Percentiles rank a stretch among this genome's conserved stretches.
Conservation (phyloP, 2,888 invertebrate genomes). For the Pammene aurita region DNA sequence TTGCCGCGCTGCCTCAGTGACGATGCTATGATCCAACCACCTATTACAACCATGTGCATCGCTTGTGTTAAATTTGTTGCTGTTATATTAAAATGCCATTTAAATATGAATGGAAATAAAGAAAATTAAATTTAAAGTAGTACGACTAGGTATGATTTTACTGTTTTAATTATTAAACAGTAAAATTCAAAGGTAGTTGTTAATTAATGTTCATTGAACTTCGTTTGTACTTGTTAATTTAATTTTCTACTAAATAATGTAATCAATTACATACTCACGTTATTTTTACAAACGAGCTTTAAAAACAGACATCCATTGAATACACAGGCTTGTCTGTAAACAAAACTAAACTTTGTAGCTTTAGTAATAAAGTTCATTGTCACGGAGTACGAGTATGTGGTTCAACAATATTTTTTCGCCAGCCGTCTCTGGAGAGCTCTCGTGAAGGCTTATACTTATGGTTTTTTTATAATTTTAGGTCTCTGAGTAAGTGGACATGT, state of each 20-base stretch:
- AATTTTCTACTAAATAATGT: background rate
- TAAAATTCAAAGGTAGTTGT: too few relatives aligned
- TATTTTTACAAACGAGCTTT: constrained; percentile 7
- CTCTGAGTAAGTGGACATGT: constrained; percentile 22
- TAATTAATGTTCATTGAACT: background rate
- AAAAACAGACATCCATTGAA: background rate
- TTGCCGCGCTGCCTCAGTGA: too few relatives aligned
- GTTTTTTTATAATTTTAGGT: constrained; percentile 1
- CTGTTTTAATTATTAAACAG: too few relatives aligned
- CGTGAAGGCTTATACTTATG: background rate
- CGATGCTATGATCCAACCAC: too few relatives aligned
- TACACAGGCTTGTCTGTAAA: background rate
- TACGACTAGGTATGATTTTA: too few relatives aligned
- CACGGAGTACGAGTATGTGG: background rate
- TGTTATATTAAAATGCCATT: too few relatives aligned
- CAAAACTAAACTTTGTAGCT: background rate
- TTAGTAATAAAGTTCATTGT: background rate
- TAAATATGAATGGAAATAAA: too few relatives aligned
- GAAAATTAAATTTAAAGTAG: too few relatives aligned
- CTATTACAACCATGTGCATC: too few relatives aligned
- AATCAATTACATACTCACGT: constrained; percentile 1
- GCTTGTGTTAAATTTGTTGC: too few relatives aligned
- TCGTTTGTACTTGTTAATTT: background rate
- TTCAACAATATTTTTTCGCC: constrained; percentile 3
- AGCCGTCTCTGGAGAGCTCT: background rate